These are phyloP conservation scores for Cenopis cana DNA, from an alignment of 2,888 invertebrate species.

Conservation along the genomic window DNA sequence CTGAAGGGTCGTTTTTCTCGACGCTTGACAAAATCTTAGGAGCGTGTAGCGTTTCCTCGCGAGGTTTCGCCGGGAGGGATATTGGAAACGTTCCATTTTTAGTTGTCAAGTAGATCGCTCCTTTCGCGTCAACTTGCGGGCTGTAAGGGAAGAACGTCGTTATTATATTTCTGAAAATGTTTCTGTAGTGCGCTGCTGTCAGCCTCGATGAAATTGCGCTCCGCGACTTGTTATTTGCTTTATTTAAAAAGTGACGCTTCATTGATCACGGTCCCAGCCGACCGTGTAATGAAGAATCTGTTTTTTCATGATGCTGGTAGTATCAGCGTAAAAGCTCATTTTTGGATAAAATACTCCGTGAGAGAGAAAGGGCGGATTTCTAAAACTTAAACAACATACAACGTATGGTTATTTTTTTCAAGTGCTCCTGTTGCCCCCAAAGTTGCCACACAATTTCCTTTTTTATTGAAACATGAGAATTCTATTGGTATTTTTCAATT, in stretches of 20 bases:
- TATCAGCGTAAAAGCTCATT: background rate
- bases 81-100: constrained; percentile 83
- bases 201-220: constrained; percentile 33
- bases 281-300: constrained; percentile 39
- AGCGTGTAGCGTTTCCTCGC: constrained; percentile 66
- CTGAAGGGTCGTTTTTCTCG: constrained; percentile 68
- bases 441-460: too few species aligned
- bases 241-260: constrained; percentile 31
- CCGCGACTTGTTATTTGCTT: constrained; percentile 1
- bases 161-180: constrained; percentile 43
- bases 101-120: constrained; percentile 81
- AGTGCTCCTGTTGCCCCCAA: too few species aligned
- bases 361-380: too few species aligned
- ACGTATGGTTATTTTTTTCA: too few species aligned
- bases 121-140: constrained; percentile 71
- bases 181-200: constrained; percentile 35
- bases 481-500: too few species aligned
- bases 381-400: too few species aligned
- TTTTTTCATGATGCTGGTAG: constrained; percentile 25
- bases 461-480: too few species aligned
- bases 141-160: constrained; percentile 59
- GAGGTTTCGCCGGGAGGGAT: constrained; percentile 72
- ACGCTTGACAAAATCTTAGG: constrained; percentile 70
- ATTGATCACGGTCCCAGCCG: constrained; percentile 30
- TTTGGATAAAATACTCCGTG: background rate